phyloP scores from a whole-genome alignment of 2,797 vertebrate species.

The Pseudomugil tenellus region DNA sequence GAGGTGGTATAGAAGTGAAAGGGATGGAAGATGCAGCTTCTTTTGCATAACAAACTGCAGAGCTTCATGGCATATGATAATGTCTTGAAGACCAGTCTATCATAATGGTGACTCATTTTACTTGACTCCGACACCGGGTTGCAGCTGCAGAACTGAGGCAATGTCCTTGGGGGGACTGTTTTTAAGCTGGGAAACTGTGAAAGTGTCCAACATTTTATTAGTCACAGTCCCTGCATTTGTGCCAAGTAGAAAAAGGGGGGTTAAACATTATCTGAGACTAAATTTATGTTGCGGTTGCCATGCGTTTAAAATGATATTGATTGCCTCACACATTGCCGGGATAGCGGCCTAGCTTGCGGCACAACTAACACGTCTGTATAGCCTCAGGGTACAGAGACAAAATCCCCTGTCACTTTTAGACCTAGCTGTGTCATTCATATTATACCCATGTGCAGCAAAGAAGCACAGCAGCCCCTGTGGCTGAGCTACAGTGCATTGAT shows the following conservation, averaged over 20 bases:
- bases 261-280: conserved; percentile 17
- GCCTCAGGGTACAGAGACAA: conserved; percentile 40
- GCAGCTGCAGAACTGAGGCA: conserved; percentile 53
- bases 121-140: conserved; percentile 20
- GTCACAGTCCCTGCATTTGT: conserved; percentile 11
- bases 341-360: conserved; percentile 16
- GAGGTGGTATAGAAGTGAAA: conserved; percentile 20
- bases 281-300: conserved; percentile 22
- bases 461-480: conserved; percentile 31
- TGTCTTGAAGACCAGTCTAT: conserved; percentile 55
- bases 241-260: conserved; percentile 37
- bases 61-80: conserved; percentile 35
- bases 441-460: conserved; percentile 22
- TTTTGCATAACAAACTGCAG: conserved; percentile 49
- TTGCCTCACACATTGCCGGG: conserved; percentile 4
- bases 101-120: conserved; percentile 50
- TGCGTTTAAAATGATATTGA: conserved; percentile 27
- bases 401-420: conserved; percentile 11
- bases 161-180: conserved; percentile 45
- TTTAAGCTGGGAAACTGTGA: conserved; percentile 20
- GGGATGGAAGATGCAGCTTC: conserved; percentile 23
- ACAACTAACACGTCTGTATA: conserved; percentile 28
- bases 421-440: conserved; percentile 13
- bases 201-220: conserved; percentile 17
- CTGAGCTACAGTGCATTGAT: conserved; percentile 41